A percentile compares a stretch with the other conserved stretches of the same genome.
phyloP scores from a whole-genome alignment of 2,797 vertebrate species.

The Myoxocephalus aenaeus region DNA sequence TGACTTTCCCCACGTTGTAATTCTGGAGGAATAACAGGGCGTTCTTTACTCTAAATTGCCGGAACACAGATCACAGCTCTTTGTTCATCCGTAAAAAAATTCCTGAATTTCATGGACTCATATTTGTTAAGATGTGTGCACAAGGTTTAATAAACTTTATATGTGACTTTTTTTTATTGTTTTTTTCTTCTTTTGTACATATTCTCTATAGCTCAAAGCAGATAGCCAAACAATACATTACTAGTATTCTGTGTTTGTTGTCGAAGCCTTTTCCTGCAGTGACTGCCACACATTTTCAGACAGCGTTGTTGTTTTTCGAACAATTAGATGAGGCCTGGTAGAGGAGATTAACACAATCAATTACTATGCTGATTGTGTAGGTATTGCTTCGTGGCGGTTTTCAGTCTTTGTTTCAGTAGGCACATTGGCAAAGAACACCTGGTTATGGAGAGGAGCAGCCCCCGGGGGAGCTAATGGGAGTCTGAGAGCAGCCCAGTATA shows the following conservation, averaged over 20 bases:
- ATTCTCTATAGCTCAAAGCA: conserved; percentile 4
- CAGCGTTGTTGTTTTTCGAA: conserved; percentile 26
- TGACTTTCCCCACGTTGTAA: not conserved
- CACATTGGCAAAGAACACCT: conserved; percentile 30
- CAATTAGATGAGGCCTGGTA: conserved; percentile 32
- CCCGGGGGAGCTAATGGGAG: not conserved
- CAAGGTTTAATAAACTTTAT: not conserved
- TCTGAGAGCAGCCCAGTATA: conserved; percentile 10
- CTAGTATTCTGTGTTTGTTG: conserved; percentile 19
- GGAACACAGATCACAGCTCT: not conserved
- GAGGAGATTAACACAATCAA: conserved; percentile 49
- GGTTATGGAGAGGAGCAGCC: conserved; percentile 7
- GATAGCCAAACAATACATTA: conserved; percentile 1
- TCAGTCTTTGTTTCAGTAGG: conserved; percentile 40
- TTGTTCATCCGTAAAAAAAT: not conserved
- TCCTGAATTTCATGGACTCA: not conserved
- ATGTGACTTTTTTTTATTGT: not conserved
- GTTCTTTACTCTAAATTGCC: not conserved
- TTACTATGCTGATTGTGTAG: conserved; percentile 33
- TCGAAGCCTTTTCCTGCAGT: not conserved
- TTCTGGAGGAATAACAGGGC: not conserved
- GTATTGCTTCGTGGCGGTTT: conserved; percentile 29
- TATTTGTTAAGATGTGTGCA: not conserved
- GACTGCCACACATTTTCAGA: conserved; percentile 31
- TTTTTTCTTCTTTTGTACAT: not conserved